phyloP scores from a whole-genome alignment of 2,113 vertebrate genomes.

The Sebastes fasciatus region DNA sequence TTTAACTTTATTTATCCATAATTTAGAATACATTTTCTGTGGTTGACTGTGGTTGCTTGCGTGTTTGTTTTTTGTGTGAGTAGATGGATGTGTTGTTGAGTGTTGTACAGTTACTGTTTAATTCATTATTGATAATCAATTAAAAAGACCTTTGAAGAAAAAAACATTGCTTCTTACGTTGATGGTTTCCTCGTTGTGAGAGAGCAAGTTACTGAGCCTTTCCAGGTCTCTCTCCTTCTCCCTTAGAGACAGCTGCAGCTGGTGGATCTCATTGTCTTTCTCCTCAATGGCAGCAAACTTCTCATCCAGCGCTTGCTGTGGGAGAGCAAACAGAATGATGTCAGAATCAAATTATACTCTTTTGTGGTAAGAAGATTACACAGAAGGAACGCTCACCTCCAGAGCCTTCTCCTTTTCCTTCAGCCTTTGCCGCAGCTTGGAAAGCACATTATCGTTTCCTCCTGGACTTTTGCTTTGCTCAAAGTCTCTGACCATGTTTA shows the following conservation, averaged over 20 bases:
- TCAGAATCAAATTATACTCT: constrained; percentile 21
- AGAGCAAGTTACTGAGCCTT: constrained; percentile 82
- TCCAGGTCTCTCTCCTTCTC: constrained; percentile 86
- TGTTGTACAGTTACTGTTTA: too few species aligned
- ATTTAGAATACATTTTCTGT: too few species aligned
- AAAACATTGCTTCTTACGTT: constrained; percentile 70
- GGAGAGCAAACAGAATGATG: constrained; percentile 16
- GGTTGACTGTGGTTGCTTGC: too few species aligned
- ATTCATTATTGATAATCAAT: too few species aligned
- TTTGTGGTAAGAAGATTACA: not conserved
- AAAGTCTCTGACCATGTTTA: constrained; percentile 81
- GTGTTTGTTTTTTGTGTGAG: too few species aligned
- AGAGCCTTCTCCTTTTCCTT: constrained; percentile 85
- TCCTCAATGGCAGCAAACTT: constrained; percentile 85
- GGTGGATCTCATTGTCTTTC: constrained; percentile 86
- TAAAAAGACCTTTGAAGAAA: too few species aligned
- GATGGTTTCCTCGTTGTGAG: constrained; percentile 84
- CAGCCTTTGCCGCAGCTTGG: constrained; percentile 83
- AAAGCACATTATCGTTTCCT: constrained; percentile 77
- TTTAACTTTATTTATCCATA: too few species aligned
- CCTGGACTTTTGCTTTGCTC: constrained; percentile 80
- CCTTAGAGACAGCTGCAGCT: constrained; percentile 82
- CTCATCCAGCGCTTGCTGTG: constrained; percentile 83
- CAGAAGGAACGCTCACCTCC: constrained; percentile 71
- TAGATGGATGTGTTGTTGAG: too few species aligned